phyloP scores from a whole-genome alignment of 2,113 vertebrate species.

The crab-eating macaque (Macaca fascicularis) region T2T-MFA8v1.1 NC_088377.1:24052001-24052500 shows the following conservation, averaged over 20 bases:
- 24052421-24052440: background rate
- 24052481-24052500: background rate
- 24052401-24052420: background rate
- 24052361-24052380: background rate
- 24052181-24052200: background rate
- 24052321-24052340: background rate
- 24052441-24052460: background rate
- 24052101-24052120: background rate
- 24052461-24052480: background rate
- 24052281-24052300: background rate
- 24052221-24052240: background rate
- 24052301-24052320: conserved; percentile 1
- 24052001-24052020: background rate
- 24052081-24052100: background rate
- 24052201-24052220: background rate
- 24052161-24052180: background rate
- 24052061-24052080: background rate
- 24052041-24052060: background rate
- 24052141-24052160: background rate
- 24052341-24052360: background rate
- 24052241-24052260: background rate
- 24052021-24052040: background rate
- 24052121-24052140: background rate
- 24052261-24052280: background rate
- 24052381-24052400: background rate